Percentiles rank a stretch among this genome's conserved stretches.
These are phyloP conservation scores for Petrocephalus schoutedeni DNA, from an alignment of 2,797 vertebrate species.

Conservation along the genomic window DNA sequence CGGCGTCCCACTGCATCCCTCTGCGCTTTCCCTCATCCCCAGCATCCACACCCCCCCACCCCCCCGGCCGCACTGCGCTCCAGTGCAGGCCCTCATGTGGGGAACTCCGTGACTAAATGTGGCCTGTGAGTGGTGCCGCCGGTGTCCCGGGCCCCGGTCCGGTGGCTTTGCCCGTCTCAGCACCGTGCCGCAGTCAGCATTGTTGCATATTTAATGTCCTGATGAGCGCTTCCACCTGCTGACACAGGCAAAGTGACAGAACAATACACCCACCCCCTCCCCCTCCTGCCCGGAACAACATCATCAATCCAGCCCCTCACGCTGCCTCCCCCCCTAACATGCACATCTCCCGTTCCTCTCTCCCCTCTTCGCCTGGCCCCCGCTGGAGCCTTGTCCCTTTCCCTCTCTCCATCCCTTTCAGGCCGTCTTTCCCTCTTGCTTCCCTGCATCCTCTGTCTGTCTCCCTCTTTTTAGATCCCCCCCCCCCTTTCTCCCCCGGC, in stretches of 20 bases:
- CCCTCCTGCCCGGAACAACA: constrained; percentile 58
- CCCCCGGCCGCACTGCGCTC: not conserved
- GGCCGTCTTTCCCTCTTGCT: constrained; percentile 30
- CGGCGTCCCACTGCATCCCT: not conserved
- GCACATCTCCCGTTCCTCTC: constrained; percentile 9
- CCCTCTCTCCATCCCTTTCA: constrained; percentile 40
- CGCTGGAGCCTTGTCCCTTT: not conserved
- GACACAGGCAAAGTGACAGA: constrained; percentile 98
- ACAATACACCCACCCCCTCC: constrained; percentile 68
- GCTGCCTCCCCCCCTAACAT: not conserved
- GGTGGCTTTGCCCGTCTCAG: constrained; percentile 74
- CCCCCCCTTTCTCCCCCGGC: constrained; percentile 9
- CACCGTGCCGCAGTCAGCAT: constrained; percentile 91
- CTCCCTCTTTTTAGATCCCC: constrained; percentile 25
- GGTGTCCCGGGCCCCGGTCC: constrained; percentile 45
- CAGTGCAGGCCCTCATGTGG: not conserved
- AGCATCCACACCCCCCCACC: not conserved
- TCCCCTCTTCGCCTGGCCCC: constrained; percentile 22
- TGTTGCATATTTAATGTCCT: constrained; percentile 99
- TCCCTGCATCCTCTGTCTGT: constrained; percentile 32
- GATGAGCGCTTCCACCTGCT: constrained; percentile 96
- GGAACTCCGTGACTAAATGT: not conserved
- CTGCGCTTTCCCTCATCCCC: not conserved
- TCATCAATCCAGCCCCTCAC: constrained; percentile 68
- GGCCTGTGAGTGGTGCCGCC: not conserved